A percentile compares a stretch with the other conserved stretches of the same genome.
Evolutionary conservation across 2,113 vertebrate genomes (phyloP).

Genomic region (Miniopterus natalensis): DNA sequence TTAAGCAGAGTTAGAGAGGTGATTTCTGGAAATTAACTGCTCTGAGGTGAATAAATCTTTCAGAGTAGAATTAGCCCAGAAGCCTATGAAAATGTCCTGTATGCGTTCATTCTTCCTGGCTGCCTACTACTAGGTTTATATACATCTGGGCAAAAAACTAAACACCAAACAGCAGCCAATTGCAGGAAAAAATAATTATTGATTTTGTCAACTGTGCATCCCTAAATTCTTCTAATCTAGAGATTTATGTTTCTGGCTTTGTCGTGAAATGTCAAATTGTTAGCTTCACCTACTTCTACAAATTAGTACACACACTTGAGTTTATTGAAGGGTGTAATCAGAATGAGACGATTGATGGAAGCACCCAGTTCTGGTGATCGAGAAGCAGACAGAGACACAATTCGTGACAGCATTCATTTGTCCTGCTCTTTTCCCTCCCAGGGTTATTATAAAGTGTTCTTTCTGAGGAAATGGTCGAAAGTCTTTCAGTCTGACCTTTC

Average conservation of each 20-base stretch:
- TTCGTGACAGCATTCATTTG: background rate
- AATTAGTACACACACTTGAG: slow-evolving; percentile 63
- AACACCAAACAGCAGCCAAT: slow-evolving; percentile 45
- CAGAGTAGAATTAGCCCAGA: slow-evolving; percentile 9
- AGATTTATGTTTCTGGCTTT: slow-evolving; percentile 54
- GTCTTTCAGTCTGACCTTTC: background rate
- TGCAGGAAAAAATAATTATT: slow-evolving; percentile 47
- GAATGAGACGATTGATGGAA: slow-evolving; percentile 63
- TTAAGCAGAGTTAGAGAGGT: background rate
- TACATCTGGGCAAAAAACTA: background rate
- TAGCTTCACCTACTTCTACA: slow-evolving; percentile 28
- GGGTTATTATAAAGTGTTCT: background rate
- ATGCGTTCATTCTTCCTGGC: background rate
- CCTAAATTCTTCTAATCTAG: slow-evolving; percentile 44
- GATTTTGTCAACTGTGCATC: slow-evolving; percentile 45
- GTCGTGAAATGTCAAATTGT: slow-evolving; percentile 62
- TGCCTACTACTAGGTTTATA: background rate
- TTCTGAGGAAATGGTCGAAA: background rate
- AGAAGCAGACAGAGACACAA: slow-evolving; percentile 64
- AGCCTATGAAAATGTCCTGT: background rate
- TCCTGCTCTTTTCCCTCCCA: background rate
- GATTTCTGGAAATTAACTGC: slow-evolving; percentile 24
- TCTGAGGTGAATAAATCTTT: background rate
- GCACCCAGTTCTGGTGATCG: slow-evolving; percentile 37
- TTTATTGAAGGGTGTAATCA: slow-evolving; percentile 52